Evolutionary conservation across 2,797 vertebrate species (phyloP).

Genomic region (Rhodeus uyekii): DNA sequence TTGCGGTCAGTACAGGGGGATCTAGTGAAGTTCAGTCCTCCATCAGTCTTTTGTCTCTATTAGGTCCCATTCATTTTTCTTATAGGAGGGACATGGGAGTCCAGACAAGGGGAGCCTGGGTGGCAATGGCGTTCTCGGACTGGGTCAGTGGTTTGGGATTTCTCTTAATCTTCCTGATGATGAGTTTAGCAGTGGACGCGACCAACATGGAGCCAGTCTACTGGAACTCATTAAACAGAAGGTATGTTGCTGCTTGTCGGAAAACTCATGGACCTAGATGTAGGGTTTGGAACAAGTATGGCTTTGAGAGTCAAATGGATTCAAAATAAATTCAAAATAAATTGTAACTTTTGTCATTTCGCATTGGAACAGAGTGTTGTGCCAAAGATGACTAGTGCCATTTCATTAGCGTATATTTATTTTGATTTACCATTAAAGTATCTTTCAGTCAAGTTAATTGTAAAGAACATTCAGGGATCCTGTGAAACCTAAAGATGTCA

Average conservation of each 20-base stretch:
- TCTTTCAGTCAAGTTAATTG: not conserved
- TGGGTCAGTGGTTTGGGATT: slow-evolving; percentile 53
- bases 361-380: not conserved
- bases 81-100: slow-evolving; percentile 50
- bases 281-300: not conserved
- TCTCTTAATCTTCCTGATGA: slow-evolving; percentile 58
- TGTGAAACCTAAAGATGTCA: not conserved
- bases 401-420: not conserved
- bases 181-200: slow-evolving; percentile 66
- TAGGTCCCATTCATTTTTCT: slow-evolving; percentile 42
- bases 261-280: not conserved
- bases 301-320: not conserved
- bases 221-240: slow-evolving; percentile 82
- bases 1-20: slow-evolving; percentile 43
- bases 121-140: slow-evolving; percentile 48
- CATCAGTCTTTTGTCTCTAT: slow-evolving; percentile 48
- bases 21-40: slow-evolving; percentile 49
- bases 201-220: slow-evolving; percentile 80
- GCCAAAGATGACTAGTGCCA: not conserved
- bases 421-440: not conserved
- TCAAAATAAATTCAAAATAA: not conserved
- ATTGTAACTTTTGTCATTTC: not conserved
- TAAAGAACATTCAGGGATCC: not conserved
- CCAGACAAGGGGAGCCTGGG: slow-evolving; percentile 39
- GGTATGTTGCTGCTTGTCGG: slow-evolving; percentile 64